Base-by-base conservation (phyloP, 2,113 vertebrate genomes). In the Lipophrys pholis region DNA sequence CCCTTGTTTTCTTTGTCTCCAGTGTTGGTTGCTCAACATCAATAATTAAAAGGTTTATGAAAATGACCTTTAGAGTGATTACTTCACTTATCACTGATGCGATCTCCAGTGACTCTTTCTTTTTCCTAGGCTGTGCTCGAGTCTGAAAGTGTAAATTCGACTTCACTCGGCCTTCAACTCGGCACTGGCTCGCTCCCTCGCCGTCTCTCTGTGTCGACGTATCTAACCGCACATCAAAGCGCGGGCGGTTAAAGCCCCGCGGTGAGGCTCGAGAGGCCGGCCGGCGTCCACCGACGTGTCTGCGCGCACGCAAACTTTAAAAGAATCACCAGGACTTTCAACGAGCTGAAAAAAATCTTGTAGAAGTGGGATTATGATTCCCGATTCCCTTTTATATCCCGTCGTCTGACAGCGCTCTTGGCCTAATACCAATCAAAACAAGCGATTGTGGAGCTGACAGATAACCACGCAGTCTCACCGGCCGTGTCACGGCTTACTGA, bases 201-300 rank as follows among this genome's bases (percentile, higher is more conserved):
- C 46, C 2, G 42, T 71, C 16, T 68, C 41, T 55, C 62, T 16
- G 8, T 51, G 38, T 87, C 74, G 78, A 17, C 59, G 30, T 60
- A 53, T 71, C 75, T 80, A 80, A 83, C 78, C 62, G 52, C 70
- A 79, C 73, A 89, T 89, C 77, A 91, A 89, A 90, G 84, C 12
- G 0, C 16, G 11, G 43, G 41, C 69, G 76, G n/a, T 70, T 62
- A 82, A 67, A 73, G 63, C 49, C 79, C 53, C 6, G 59, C 65
- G 57, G 73, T 70, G 76, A 80, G 69, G 63, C 69, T 82, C 63
- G 6, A 1, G 36, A 68, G 82, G 67, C 80, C 62, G 45, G 62
- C 59, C 63, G 41, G 11, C 61, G 64, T 86, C 45, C 65, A 73
- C 68, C 3, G 40, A 85, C 71, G 71, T 79, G 78, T 83, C 69